Evolutionary conservation across 1,140 invertebrate species (phyloP), one percentile per base, ranked within the genome.

Genomic region (Drosophila asahinai): DNA sequence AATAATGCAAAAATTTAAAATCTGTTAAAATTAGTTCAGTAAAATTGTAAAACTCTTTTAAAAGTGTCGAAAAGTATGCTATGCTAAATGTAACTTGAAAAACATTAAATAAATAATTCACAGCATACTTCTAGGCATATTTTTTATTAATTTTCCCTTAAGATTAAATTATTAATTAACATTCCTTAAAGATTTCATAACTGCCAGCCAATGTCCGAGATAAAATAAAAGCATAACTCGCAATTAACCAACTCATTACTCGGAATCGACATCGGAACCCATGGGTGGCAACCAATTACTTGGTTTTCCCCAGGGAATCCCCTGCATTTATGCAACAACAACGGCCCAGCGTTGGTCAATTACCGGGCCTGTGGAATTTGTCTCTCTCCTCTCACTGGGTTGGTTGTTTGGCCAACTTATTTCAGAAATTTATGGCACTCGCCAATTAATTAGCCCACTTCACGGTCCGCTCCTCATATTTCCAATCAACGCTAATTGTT

Each of bases 401-500:
- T 38, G 15, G 51, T n/a, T 19, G 5, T 15, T 67, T 67, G 64
- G 25, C 36, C 65, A 54, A 70, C 67, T 60, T 73, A 59, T 60
- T 52, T 73, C 33, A 52, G 68, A 51, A 61, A 74, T 73, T 61
- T 61, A 74, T 74, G 68, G 47, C 59, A 55, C 66, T 73, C 33
- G 47, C 15, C 45, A 66, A 64, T 82, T 86, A 84, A 84, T 86
- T 84, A 84, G 77, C 63, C 47, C 57, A 55, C 57, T 62, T 63
- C 62, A 55, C 52, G 59, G 65, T 81, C 74, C 58, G 59, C 61
- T 81, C 74, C 68, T 81, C 74, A 74, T 70, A 78, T 86, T 81
- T 75, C 84, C 83, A 87, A 89, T 87, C 84, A 89, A 62, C 55
- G 73, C 60, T 89, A 84, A 90, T 87, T 89, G 81, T 84, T 81